These are phyloP conservation scores for Varanus salvator DNA, from an alignment of 2,113 vertebrate genomes.

Conservation along the genomic window DNA sequence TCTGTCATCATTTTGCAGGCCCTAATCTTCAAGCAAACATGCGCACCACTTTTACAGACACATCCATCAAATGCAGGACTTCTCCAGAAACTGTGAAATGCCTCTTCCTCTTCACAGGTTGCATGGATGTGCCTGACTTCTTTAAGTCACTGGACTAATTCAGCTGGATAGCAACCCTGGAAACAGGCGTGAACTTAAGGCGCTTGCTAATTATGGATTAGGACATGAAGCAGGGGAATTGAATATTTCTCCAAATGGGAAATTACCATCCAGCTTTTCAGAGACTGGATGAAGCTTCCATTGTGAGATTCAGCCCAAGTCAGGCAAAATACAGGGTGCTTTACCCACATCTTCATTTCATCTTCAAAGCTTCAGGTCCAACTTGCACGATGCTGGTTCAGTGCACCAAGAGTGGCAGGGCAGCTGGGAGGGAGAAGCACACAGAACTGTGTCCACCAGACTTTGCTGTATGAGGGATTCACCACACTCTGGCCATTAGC, in stretches of 20 bases:
- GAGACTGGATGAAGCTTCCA: background rate
- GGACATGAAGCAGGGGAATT: background rate
- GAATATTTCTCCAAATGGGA: conserved; percentile 4
- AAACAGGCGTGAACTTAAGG: background rate
- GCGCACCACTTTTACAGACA: background rate
- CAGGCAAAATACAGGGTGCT: too few species aligned
- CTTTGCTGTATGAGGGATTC: too few species aligned
- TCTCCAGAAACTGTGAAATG: background rate
- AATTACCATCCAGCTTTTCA: background rate
- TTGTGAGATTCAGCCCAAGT: background rate
- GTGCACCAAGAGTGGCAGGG: too few species aligned
- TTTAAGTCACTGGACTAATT: background rate
- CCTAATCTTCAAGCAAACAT: background rate
- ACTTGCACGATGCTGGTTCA: too few species aligned
- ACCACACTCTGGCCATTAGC: too few species aligned
- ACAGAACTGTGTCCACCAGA: background rate
- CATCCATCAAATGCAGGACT: background rate
- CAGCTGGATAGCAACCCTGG: background rate
- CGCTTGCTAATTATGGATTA: background rate
- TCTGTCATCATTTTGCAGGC: background rate
- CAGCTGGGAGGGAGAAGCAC: background rate
- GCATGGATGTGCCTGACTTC: background rate
- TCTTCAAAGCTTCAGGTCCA: too few species aligned
- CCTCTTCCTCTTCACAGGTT: conserved; percentile 14
- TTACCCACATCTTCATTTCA: too few species aligned